Conservation (phyloP, 2,113 vertebrate species). For the Eleginops maclovinus region DNA sequence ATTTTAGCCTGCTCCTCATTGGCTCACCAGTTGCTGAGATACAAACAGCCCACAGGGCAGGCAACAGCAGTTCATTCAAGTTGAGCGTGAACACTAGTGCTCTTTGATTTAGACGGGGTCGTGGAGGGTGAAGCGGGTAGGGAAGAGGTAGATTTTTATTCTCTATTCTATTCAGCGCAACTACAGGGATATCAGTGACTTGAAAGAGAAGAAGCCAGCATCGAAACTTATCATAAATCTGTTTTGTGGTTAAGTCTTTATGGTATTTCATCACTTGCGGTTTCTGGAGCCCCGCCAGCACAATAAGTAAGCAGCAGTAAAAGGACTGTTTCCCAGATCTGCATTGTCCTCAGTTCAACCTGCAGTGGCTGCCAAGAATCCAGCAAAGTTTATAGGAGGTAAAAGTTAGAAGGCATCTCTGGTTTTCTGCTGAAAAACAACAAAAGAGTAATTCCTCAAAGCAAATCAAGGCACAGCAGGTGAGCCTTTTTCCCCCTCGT, state of each 20-base stretch:
- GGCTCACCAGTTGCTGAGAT: constrained; percentile 61
- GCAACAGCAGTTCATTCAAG: constrained; percentile 74
- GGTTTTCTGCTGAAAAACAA: constrained; percentile 65
- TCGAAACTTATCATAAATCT: constrained; percentile 73
- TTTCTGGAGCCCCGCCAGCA: constrained; percentile 78
- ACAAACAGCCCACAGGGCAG: constrained; percentile 64
- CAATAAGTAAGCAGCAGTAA: constrained; percentile 78
- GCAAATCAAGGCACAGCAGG: constrained; percentile 69
- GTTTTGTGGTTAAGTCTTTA: constrained; percentile 66
- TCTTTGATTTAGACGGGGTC: constrained; percentile 73
- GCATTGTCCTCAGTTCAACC: constrained; percentile 84
- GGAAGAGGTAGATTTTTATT: constrained; percentile 64
- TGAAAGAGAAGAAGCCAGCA: constrained; percentile 62
- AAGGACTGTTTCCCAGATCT: constrained; percentile 77
- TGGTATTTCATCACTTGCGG: constrained; percentile 76
- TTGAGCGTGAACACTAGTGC: constrained; percentile 68
- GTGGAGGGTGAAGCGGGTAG: constrained; percentile 63
- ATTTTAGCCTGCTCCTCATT: constrained; percentile 46
- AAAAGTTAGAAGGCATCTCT: constrained; percentile 75
- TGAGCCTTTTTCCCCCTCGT: constrained; percentile 55
- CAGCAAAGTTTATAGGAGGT: constrained; percentile 79
- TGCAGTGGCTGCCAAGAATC: constrained; percentile 77
- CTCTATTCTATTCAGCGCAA: constrained; percentile 37
- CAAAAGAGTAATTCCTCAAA: constrained; percentile 58
- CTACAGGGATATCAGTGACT: constrained; percentile 64